Conservation (phyloP, 30 jellyfish, hydroid and myxozoan genomes). For the Phacellophora camtschatica region DNA sequence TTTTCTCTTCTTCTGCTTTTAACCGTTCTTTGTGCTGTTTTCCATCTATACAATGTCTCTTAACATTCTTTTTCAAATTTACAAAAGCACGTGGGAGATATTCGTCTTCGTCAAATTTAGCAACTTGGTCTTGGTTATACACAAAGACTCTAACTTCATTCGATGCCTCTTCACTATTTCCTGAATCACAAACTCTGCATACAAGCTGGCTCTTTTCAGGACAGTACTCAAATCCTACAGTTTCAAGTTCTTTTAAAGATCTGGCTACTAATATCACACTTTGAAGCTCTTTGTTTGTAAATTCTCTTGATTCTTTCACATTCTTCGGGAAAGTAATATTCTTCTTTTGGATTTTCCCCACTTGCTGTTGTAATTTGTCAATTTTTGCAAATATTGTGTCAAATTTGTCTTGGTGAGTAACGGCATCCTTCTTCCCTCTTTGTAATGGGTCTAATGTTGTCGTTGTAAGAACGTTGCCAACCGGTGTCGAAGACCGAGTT, state of each 20-base stretch:
- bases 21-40: neutral
- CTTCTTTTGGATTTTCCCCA: too few species aligned
- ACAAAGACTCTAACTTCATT: slow-evolving; percentile 1
- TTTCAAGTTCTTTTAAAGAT: slow-evolving; percentile 1
- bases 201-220: neutral
- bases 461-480: too few species aligned
- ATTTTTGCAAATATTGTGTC: too few species aligned
- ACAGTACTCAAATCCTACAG: neutral
- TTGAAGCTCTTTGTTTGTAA: neutral
- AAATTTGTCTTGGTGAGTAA: too few species aligned
- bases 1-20: neutral
- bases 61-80: neutral
- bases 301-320: neutral
- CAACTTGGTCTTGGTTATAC: neutral
- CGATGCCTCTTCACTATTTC: neutral
- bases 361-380: too few species aligned
- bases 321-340: too few species aligned
- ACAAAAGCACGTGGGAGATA: slow-evolving; percentile 7
- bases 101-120: slow-evolving; percentile 11
- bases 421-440: too few species aligned
- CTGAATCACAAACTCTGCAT: neutral
- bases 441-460: too few species aligned
- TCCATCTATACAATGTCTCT: neutral
- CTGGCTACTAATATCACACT: slow-evolving; percentile 2
- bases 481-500: too few species aligned